Conservation (phyloP, 2,888 invertebrate genomes). For the Pollenia angustigena region DNA sequence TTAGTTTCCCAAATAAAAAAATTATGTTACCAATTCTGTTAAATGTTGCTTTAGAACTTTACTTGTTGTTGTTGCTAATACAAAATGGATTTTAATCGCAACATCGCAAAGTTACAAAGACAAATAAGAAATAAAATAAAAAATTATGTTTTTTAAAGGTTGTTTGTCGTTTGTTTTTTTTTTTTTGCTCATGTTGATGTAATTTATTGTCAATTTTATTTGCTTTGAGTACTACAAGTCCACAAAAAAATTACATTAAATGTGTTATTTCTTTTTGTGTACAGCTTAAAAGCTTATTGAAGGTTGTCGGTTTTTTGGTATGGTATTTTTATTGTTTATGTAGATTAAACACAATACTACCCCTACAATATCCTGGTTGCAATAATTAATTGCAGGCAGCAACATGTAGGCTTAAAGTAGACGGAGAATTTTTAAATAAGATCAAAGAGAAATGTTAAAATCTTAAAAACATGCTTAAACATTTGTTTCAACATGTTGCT, state of each 20-base stretch:
- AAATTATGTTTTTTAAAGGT: not conserved
- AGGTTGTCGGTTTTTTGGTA: slow-evolving; percentile 2
- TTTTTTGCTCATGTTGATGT: slow-evolving; percentile 11
- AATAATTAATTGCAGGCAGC: not conserved
- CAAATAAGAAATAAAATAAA: not conserved
- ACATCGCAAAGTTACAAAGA: not conserved
- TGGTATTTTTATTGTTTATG: not conserved
- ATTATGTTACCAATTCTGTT: too few relatives aligned
- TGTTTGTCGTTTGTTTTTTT: not conserved
- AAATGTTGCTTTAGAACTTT: not conserved
- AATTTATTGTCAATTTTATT: slow-evolving; percentile 47
- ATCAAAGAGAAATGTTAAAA: too few relatives aligned
- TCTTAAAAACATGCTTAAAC: too few relatives aligned
- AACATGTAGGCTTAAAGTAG: not conserved
- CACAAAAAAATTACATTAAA: not conserved
- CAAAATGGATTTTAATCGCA: not conserved
- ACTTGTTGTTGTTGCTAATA: not conserved
- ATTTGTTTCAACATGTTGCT: too few relatives aligned
- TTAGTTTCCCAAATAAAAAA: too few relatives aligned
- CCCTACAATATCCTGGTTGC: not conserved
- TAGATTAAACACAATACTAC: not conserved
- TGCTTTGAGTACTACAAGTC: not conserved
- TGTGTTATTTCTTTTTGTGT: not conserved
- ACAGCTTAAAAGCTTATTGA: slow-evolving; percentile 61
- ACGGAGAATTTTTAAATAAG: too few relatives aligned